Evolutionary conservation across 2,888 invertebrate genomes (phyloP).

Genomic region (Parnassius smintheus): DNA sequence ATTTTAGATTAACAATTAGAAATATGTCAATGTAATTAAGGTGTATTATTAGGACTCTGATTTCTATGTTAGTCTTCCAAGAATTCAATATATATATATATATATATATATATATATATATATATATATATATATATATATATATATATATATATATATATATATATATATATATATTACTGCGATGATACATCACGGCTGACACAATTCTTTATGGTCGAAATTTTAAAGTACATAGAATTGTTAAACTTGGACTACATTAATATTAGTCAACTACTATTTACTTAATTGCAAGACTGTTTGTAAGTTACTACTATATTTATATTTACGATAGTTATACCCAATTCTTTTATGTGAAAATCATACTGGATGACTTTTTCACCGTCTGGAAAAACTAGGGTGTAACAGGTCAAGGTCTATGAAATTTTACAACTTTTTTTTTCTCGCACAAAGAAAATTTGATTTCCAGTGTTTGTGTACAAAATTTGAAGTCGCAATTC

Average conservation of each 20-base stretch:
- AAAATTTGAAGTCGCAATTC: no score
- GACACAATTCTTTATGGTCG: constrained; percentile 6
- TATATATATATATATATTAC: background rate
- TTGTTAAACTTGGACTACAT: background rate
- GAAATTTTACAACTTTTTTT: no score
- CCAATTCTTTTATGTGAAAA: no score
- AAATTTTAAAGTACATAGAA: constrained; percentile 13
- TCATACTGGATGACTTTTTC: no score
- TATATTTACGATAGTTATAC: no score
- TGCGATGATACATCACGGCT: constrained; percentile 7
- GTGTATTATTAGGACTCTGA: constrained; percentile 2
- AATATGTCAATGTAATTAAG: constrained; percentile 9
- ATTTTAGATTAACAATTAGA: no score
- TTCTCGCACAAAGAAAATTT: no score
- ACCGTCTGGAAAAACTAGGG: no score
- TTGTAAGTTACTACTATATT: no score
- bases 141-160: background rate
- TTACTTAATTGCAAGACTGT: background rate
- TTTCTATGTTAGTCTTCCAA: background rate
- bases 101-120: background rate
- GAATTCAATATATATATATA: constrained; percentile 5
- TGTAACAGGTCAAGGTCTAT: no score
- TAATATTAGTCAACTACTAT: no score
- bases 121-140: background rate
- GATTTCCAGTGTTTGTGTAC: no score